Conservation (phyloP, 2,113 vertebrate genomes). For the Limnothrissa miodon region DNA sequence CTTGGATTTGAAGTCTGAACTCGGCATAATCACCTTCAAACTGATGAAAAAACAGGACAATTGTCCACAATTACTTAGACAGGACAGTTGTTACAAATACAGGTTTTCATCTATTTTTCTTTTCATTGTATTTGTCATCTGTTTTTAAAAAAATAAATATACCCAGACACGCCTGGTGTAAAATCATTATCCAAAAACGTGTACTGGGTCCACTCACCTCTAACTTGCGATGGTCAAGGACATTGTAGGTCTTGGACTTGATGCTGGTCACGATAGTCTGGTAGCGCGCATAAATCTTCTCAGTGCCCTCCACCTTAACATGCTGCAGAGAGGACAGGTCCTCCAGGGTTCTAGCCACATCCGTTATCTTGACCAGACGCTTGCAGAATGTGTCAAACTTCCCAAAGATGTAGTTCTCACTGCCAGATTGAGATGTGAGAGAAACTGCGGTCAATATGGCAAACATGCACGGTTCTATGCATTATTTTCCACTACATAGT, state of each 20-base stretch:
- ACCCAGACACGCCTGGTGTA: background rate
- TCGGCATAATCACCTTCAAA: conserved; percentile 82
- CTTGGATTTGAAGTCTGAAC: conserved; percentile 74
- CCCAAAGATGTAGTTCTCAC: conserved; percentile 84
- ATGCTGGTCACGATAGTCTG: conserved; percentile 66
- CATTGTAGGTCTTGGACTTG: conserved; percentile 75
- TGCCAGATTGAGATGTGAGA: conserved; percentile 40
- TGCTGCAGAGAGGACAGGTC: conserved; percentile 65
- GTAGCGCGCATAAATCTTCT: conserved; percentile 69
- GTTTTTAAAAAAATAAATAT: background rate
- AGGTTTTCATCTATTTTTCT: no score
- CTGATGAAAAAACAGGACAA: conserved; percentile 51
- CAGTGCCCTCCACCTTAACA: conserved; percentile 79
- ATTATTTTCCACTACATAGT: no score
- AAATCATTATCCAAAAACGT: background rate
- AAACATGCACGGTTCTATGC: background rate
- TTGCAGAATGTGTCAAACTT: conserved; percentile 82
- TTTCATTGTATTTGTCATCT: no score
- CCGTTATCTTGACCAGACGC: conserved; percentile 77
- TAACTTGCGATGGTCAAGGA: conserved; percentile 76
- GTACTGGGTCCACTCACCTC: conserved; percentile 62
- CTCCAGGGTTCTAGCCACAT: conserved; percentile 74
- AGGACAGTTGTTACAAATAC: no score
- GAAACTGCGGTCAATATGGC: background rate
- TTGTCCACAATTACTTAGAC: no score